These are phyloP conservation scores for Nematopogon swammerdamellus DNA, from an alignment of 2,888 invertebrate species.

Conservation along the genomic window DNA sequence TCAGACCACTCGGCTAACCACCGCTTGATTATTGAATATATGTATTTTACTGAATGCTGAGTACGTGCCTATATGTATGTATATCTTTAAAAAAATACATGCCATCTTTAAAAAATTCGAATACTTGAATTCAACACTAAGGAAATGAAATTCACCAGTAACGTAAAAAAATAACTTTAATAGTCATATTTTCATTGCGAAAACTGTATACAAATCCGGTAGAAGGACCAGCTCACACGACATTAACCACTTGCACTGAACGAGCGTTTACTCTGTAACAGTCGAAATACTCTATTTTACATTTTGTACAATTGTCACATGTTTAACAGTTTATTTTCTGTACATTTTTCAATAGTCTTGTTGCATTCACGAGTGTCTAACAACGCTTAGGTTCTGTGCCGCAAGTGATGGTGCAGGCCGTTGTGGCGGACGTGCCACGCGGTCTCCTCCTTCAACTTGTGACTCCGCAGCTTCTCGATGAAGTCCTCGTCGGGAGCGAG, in stretches of 20 bases:
- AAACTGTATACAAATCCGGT: not conserved
- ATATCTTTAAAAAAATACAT: no score
- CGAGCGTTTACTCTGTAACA: not conserved
- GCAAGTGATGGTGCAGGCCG: conserved; percentile 30
- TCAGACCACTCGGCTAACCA: no score
- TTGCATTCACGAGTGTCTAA: not conserved
- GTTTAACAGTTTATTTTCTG: no score
- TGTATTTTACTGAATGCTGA: no score
- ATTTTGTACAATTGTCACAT: no score
- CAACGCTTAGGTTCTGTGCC: not conserved
- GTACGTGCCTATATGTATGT: no score
- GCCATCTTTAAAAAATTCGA: no score
- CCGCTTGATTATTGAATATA: no score
- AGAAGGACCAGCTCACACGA: not conserved
- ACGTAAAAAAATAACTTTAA: not conserved
- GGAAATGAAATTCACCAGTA: not conserved
- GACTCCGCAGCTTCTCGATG: conserved; percentile 36
- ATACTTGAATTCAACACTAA: no score
- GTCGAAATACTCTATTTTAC: no score
- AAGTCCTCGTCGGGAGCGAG: conserved; percentile 35
- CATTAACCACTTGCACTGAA: not conserved
- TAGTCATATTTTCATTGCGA: not conserved
- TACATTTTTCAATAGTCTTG: no score
- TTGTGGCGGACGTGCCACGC: conserved; percentile 43
- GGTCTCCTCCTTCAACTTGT: conserved; percentile 39